Evolutionary conservation across 1,140 invertebrate genomes (phyloP).

Genomic region (Drosophila hydei): DNA sequence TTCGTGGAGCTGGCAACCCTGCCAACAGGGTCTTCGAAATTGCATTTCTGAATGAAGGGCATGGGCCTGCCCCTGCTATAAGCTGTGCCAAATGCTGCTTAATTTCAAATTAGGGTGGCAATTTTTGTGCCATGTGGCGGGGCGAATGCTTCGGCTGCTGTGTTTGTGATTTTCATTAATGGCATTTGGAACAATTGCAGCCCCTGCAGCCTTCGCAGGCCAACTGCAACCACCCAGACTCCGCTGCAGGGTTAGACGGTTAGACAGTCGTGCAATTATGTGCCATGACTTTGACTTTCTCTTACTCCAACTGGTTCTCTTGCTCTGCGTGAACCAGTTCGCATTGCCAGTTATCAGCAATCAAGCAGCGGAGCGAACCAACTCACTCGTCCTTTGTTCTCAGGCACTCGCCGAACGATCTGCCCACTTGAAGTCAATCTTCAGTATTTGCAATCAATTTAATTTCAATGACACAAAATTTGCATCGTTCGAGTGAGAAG

Average conservation of each 20-base stretch:
- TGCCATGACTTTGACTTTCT: constrained; percentile 59
- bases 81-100: constrained; percentile 43
- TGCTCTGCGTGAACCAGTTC: not conserved
- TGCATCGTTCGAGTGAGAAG: constrained; percentile 38
- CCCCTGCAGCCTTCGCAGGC: not conserved
- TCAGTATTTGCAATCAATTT: constrained; percentile 82
- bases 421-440: constrained; percentile 75
- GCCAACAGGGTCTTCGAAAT: constrained; percentile 31
- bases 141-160: constrained; percentile 7
- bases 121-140: constrained; percentile 62
- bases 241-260: no score
- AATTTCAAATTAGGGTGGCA: constrained; percentile 77
- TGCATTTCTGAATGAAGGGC: constrained; percentile 39
- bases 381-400: constrained; percentile 34
- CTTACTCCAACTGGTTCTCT: not conserved
- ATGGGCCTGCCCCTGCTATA: constrained; percentile 17
- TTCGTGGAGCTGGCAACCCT: constrained; percentile 2
- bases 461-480: constrained; percentile 79
- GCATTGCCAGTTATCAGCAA: constrained; percentile 43
- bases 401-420: constrained; percentile 26
- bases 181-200: constrained; percentile 71
- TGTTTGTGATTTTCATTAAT: constrained; percentile 81
- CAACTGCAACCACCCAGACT: no score
- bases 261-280: constrained; percentile 61
- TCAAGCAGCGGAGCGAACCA: constrained; percentile 22